Percentiles rank a stretch among this genome's conserved stretches.
These are phyloP conservation scores for Drosophila obscura DNA, from an alignment of 1,140 invertebrate genomes.

Conservation along the genomic window DNA sequence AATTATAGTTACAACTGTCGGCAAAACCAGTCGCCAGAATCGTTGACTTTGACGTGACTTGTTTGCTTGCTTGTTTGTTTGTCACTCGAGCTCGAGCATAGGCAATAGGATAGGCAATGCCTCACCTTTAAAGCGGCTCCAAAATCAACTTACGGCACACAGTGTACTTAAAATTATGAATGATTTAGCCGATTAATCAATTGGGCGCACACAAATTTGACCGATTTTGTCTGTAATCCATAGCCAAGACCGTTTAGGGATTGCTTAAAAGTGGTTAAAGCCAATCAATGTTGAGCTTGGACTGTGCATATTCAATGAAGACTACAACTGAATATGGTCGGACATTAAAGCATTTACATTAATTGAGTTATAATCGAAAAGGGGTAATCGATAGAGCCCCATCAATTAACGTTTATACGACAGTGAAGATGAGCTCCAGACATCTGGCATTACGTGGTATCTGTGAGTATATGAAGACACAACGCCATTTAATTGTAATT, in stretches of 20 bases:
- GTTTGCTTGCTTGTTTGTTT: conserved; percentile 40
- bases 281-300: conserved; percentile 25
- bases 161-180: conserved; percentile 49
- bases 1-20: conserved; percentile 60
- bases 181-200: conserved; percentile 63
- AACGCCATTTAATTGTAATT: conserved; percentile 67
- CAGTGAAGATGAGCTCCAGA: conserved; percentile 33
- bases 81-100: conserved; percentile 31
- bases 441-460: conserved; percentile 48
- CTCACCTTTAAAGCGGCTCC: conserved; percentile 19
- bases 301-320: conserved; percentile 36
- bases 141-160: conserved; percentile 3
- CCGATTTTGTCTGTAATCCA: conserved; percentile 16
- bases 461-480: conserved; percentile 2
- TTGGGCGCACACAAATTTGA: conserved; percentile 10
- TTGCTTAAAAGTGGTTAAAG: conserved; percentile 14
- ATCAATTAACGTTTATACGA: conserved; percentile 61
- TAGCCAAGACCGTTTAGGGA: conserved; percentile 18
- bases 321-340: conserved; percentile 26
- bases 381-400: conserved; percentile 14
- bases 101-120: conserved; percentile 4
- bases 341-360: conserved; percentile 38
- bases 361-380: conserved; percentile 44
- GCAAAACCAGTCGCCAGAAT: conserved; percentile 44
- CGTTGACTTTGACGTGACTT: conserved; percentile 34